Conservation (phyloP, 2,113 vertebrate species). For the Petromus typicus region DNA sequence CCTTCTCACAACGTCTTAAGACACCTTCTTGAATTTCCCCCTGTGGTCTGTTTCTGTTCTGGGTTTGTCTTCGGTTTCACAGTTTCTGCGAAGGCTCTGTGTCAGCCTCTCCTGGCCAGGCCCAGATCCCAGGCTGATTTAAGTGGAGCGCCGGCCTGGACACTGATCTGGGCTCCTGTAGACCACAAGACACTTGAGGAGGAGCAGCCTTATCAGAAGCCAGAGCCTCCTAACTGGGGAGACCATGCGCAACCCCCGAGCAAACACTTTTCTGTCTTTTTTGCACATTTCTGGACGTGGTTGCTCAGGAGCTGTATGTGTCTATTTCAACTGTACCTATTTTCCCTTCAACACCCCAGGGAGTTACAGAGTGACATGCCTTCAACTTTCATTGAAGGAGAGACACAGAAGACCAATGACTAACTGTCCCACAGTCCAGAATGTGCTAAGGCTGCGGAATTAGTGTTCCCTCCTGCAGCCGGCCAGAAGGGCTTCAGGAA, state of each 20-base stretch:
- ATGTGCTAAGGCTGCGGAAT: conserved; percentile 15
- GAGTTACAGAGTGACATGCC: conserved; percentile 57
- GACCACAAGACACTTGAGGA: background rate
- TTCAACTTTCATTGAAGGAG: conserved; percentile 72
- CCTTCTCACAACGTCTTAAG: background rate
- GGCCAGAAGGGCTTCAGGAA: background rate
- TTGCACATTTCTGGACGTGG: conserved; percentile 15
- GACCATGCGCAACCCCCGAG: conserved; percentile 23
- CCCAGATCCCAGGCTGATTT: background rate
- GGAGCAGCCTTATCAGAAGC: background rate
- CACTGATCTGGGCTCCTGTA: background rate
- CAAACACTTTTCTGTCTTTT: conserved; percentile 66
- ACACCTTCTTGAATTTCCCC: conserved; percentile 60
- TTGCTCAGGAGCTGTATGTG: conserved; percentile 67
- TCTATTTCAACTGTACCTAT: conserved; percentile 70
- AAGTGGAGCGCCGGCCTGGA: background rate
- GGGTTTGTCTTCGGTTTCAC: conserved; percentile 52
- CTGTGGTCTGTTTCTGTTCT: conserved; percentile 47
- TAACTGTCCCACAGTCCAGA: conserved; percentile 18
- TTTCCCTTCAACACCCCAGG: conserved; percentile 46
- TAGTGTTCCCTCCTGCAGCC: background rate
- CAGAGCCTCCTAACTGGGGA: background rate
- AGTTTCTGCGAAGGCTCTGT: background rate
- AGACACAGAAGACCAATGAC: conserved; percentile 59
- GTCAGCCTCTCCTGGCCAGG: background rate